Evolutionary conservation across 2,888 invertebrate genomes (phyloP).

Genomic region (Elegia similella): DNA sequence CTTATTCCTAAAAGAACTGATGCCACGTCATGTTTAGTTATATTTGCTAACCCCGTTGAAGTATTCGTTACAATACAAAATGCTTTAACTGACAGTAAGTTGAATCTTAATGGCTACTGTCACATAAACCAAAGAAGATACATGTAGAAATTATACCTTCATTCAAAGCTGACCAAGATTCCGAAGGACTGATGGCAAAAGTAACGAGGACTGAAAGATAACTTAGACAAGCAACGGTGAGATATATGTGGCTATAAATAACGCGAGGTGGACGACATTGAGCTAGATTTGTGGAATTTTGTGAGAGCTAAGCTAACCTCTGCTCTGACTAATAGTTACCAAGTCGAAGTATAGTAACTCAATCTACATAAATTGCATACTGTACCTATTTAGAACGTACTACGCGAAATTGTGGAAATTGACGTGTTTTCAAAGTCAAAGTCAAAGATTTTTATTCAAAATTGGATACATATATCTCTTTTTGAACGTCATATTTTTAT

Average conservation of each 20-base stretch:
- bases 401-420: no score
- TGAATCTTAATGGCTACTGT: neutral
- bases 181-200: neutral
- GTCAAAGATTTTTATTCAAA: no score
- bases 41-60: no score
- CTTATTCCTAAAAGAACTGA: no score
- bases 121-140: neutral
- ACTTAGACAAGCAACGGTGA: neutral
- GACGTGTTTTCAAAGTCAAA: no score
- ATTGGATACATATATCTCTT: no score
- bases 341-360: no score
- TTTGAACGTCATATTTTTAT: no score
- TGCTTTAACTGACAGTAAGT: neutral
- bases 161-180: neutral
- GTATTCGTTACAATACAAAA: neutral
- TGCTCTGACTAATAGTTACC: neutral
- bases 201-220: neutral
- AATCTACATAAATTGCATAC: no score
- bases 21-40: no score
- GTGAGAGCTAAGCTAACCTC: neutral
- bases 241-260: constrained; percentile 7
- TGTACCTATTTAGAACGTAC: no score
- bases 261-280: constrained; percentile 2
- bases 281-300: constrained; percentile 8
- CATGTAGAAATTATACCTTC: neutral